phyloP scores from a whole-genome alignment of 2,113 vertebrate genomes.

The Chitala chitala region DNA sequence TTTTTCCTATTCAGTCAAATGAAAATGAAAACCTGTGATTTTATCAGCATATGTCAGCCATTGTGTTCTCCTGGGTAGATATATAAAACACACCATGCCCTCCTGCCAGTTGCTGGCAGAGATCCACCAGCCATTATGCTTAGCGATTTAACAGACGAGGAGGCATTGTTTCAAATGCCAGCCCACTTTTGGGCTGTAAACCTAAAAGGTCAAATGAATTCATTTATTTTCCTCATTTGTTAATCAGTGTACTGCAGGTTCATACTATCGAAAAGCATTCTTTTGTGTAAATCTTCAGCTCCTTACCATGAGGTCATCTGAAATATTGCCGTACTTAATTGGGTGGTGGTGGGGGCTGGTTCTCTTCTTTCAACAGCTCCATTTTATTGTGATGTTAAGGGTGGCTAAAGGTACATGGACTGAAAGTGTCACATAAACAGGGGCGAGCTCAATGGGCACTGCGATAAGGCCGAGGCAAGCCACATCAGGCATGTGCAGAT shows the following conservation, averaged over 20 bases:
- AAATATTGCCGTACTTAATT: too few relatives aligned
- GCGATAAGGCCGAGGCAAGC: background rate
- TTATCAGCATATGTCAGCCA: conserved; percentile 11
- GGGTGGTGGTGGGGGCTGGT: too few relatives aligned
- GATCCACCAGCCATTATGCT: background rate
- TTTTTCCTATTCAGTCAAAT: background rate
- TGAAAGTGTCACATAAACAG: background rate
- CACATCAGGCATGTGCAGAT: background rate
- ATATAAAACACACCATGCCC: background rate
- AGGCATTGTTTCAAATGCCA: conserved; percentile 24
- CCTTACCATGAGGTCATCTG: background rate
- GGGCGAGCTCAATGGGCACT: background rate
- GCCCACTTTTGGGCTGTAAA: background rate
- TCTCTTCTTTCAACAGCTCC: background rate
- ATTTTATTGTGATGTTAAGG: background rate
- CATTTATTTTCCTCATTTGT: conserved; percentile 1
- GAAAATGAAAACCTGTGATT: background rate
- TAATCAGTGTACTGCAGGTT: background rate
- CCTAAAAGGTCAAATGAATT: background rate
- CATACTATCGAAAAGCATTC: background rate
- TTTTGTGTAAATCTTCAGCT: background rate
- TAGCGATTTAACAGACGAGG: conserved; percentile 2
- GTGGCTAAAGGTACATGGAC: background rate
- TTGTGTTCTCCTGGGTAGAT: background rate
- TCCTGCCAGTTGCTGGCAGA: background rate